A percentile compares a stretch with the other conserved stretches of the same genome.
Conservation (phyloP, 2,113 vertebrate genomes). For the Nerophis ophidion region DNA sequence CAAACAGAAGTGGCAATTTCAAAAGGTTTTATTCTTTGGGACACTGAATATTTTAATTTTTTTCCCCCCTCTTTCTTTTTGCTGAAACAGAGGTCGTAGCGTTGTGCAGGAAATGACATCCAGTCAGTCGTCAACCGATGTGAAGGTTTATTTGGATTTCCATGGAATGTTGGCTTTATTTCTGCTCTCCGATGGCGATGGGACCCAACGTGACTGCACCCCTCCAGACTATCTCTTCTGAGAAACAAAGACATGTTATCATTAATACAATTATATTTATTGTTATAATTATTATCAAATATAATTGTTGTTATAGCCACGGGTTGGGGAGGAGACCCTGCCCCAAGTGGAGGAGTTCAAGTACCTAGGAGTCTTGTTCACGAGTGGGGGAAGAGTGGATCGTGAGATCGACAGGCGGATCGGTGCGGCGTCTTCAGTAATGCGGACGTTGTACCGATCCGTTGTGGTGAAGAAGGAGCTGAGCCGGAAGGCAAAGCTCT, state of each 20-base stretch:
- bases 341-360: no score
- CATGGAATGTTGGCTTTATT: slow-evolving; percentile 21
- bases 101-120: slow-evolving; percentile 22
- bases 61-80: neutral
- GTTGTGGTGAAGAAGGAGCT: no score
- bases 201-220: slow-evolving; percentile 49
- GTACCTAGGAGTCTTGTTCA: no score
- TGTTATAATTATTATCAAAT: no score
- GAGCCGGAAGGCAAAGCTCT: no score
- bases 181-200: slow-evolving; percentile 27
- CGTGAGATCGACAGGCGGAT: no score
- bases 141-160: slow-evolving; percentile 39
- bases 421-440: no score
- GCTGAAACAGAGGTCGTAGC: slow-evolving; percentile 9
- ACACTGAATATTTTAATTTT: slow-evolving; percentile 2
- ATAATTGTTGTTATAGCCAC: no score
- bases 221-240: slow-evolving; percentile 49
- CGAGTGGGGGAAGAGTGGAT: no score
- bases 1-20: slow-evolving; percentile 8
- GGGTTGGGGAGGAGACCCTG: no score
- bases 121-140: slow-evolving; percentile 26
- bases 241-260: slow-evolving; percentile 10
- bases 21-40: neutral
- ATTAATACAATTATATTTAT: no score
- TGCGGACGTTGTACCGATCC: no score